Base-by-base conservation (phyloP, 2,797 vertebrate genomes). In the Neomorphus geoffroyi region DNA sequence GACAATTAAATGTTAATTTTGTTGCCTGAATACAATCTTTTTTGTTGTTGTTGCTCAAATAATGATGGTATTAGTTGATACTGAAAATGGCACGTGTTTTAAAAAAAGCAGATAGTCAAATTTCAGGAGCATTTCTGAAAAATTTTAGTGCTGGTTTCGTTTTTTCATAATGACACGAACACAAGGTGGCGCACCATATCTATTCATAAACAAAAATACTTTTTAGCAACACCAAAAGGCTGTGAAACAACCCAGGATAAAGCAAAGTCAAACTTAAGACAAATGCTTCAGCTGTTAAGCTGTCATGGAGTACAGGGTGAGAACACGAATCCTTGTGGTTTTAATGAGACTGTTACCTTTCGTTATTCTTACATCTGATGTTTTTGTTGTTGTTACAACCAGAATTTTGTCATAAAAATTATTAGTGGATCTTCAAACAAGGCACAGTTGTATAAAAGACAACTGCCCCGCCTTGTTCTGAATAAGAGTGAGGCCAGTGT, bases 141-240 rank as follows among this genome's bases (percentile, higher is more conserved):
- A 37, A 37, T 23, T 21, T n/a, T 41, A 23, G 24, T 61, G 17
- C 50, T 72, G 13, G 18, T 45, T 57, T 82, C 15, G 56, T 13
- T 13, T 57, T 82, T 60, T 35, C 18, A 22, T 91, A 24, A 51
- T 41, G 14, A 6, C 37, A 39, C 3, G 35, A 86, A 98, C 99
- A 98, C 98, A 97, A 98, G 99, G 98, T 98, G 99, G 99, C 98
- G 97, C 97, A 98, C 97, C 66, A 72, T 82, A 66, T 92, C 80
- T 97, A 65, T 91, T 93, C 87, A 95, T 93, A 86, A 88, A 61
- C 89, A 58, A 62, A 92, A 72, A n/a, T 58, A 24, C 53, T 30
- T 64, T 88, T 33, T 51, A 6, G 22, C 84, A 48, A 22, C 23
- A 56, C 58, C 27, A 75, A 80, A 88, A 83, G 50, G 26, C 66